phyloP scores from a whole-genome alignment of 2,113 vertebrate species.

The Paramisgurnus dabryanus region DNA sequence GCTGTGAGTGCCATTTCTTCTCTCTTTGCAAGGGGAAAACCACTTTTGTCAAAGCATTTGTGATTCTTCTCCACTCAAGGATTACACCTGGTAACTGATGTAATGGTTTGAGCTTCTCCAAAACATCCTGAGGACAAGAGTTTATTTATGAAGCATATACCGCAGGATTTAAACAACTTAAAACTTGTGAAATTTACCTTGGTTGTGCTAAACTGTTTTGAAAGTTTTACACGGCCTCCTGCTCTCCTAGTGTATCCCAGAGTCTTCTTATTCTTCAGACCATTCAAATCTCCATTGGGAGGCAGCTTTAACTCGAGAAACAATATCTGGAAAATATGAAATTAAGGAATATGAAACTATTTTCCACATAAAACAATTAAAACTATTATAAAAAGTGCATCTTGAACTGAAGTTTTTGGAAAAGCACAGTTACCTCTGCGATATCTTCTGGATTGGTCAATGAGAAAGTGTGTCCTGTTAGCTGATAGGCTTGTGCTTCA shows the following conservation, averaged over 20 bases:
- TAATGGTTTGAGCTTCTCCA: conserved; percentile 87
- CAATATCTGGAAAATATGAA: conserved; percentile 76
- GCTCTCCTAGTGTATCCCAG: conserved; percentile 86
- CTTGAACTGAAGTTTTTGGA: too few relatives aligned
- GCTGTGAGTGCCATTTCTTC: conserved; percentile 75
- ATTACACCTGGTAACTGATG: conserved; percentile 90
- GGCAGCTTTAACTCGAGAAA: conserved; percentile 93
- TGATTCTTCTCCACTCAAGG: conserved; percentile 95
- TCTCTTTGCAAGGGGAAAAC: conserved; percentile 91
- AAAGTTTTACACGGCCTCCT: conserved; percentile 66
- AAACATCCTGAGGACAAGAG: conserved; percentile 78
- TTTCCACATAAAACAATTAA: neutral
- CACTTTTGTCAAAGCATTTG: conserved; percentile 93
- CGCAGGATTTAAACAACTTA: neutral
- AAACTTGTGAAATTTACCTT: conserved; percentile 77
- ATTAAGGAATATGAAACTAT: neutral
- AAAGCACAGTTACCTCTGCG: conserved; percentile 79
- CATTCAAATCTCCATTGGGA: conserved; percentile 81
- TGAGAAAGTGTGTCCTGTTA: conserved; percentile 92
- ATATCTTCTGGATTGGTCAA: conserved; percentile 89
- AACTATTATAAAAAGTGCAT: neutral
- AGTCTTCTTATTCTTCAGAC: conserved; percentile 84
- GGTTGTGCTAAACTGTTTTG: conserved; percentile 90
- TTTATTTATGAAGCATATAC: neutral
- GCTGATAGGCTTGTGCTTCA: conserved; percentile 84